These are phyloP conservation scores for Gisinianus flammeolus DNA, from an alignment of 2,888 invertebrate genomes.

Conservation along the genomic window DNA sequence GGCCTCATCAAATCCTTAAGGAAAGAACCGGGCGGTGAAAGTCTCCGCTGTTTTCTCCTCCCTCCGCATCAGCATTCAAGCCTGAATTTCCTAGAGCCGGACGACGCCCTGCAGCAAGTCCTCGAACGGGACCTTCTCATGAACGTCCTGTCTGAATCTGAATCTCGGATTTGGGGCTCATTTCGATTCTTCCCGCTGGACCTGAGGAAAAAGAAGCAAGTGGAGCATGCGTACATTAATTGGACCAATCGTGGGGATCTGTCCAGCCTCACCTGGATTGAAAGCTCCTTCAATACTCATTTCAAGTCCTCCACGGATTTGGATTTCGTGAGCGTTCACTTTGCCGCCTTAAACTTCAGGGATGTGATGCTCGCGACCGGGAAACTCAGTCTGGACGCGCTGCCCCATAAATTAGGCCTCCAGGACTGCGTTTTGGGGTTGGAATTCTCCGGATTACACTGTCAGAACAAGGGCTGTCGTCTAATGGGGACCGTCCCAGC, in stretches of 20 bases:
- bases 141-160: slow-evolving; percentile 37
- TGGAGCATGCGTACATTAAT: slow-evolving; percentile 80
- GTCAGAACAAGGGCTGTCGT: slow-evolving; percentile 73
- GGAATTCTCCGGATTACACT: slow-evolving; percentile 86
- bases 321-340: slow-evolving; percentile 66
- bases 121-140: slow-evolving; percentile 33
- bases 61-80: no score
- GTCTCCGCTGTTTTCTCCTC: slow-evolving; percentile 60
- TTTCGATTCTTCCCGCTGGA: slow-evolving; percentile 71
- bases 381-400: slow-evolving; percentile 89
- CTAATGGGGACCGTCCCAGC: slow-evolving; percentile 86
- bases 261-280: slow-evolving; percentile 90
- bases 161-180: slow-evolving; percentile 73
- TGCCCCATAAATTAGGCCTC: slow-evolving; percentile 85
- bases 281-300: slow-evolving; percentile 72
- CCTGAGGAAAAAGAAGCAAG: no score
- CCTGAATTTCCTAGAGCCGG: neutral
- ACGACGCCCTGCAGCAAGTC: neutral
- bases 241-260: slow-evolving; percentile 92
- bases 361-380: slow-evolving; percentile 91
- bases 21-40: slow-evolving; percentile 63
- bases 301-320: neutral
- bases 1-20: slow-evolving; percentile 66
- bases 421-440: slow-evolving; percentile 92
- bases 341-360: slow-evolving; percentile 89